Evolutionary conservation across 2,113 vertebrate species (phyloP).

Genomic region (Alouatta palliata): DNA sequence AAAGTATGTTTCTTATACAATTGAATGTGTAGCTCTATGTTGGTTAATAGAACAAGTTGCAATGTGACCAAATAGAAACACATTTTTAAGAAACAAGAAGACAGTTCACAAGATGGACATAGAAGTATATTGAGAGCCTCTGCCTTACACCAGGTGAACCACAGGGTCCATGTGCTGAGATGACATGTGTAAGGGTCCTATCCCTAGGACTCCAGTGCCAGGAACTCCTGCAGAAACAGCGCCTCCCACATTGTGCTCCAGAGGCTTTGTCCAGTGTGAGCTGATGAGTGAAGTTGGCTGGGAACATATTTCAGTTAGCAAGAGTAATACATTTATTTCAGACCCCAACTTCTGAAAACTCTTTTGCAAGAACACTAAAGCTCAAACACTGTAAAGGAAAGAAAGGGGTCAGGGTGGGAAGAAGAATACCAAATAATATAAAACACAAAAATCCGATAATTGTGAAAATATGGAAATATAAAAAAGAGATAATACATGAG

Average conservation of each 20-base stretch:
- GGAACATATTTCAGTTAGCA: neutral
- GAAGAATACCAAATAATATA: neutral
- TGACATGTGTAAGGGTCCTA: neutral
- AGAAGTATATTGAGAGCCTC: neutral
- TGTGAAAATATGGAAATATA: neutral
- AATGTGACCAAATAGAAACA: neutral
- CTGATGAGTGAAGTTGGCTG: neutral
- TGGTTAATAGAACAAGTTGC: neutral
- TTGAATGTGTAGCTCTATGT: neutral
- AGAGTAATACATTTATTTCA: constrained; percentile 49
- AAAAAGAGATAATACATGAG: neutral
- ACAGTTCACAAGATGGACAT: neutral
- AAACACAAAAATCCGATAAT: constrained; percentile 14
- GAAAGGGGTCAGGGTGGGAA: neutral
- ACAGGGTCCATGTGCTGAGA: neutral
- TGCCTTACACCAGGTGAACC: neutral
- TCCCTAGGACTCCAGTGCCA: neutral
- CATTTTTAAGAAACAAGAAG: neutral
- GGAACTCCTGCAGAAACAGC: neutral
- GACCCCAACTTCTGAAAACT: constrained; percentile 23
- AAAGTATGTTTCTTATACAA: neutral
- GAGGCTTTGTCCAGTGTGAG: neutral
- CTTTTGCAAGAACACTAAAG: neutral
- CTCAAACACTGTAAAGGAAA: neutral
- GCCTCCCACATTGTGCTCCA: neutral